Evolutionary conservation across 2,113 vertebrate species (phyloP), one percentile per base, ranked within the genome.

Genomic region (Gnathonemus echidnorhynchus): DNA sequence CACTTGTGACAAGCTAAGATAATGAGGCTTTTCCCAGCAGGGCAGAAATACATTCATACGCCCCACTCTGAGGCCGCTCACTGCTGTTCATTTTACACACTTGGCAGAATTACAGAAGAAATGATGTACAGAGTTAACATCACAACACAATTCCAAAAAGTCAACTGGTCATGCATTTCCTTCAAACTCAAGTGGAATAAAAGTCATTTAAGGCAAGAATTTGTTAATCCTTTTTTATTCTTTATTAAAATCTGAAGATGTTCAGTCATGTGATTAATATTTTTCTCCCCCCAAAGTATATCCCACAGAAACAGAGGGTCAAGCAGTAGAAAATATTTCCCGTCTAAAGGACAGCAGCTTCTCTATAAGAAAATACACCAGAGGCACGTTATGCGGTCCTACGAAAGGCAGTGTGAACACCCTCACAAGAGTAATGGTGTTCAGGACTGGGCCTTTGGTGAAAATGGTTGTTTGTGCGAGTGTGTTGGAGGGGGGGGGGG

Each of bases 361-460:
- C 84, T 11, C 45, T 62, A 90, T 1, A 49, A 77, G 53, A 42
- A 13, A 46, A 88, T 0, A 84, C 21, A 91, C 3, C 31, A 86
- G 88, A 92, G 92, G 92, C 91, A 92, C 92, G 50, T 50, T 85
- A 1, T 80, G 70, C 84, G 46, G 49, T 89, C 50, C 19, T 74
- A 87, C n/a, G 9, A 50, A 88, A 84, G 80, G 88, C 53, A 86
- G 9, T 9, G n/a, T 62, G 49, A 89, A 49, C 88, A 90, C 58
- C 17, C 86, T 87, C 7, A 53, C 86, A 53, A 17, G 15, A 53
- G 13, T 39, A 21, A 56, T 1, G 31, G 49, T 21, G 35, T 27
- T 56, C 48, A 39, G 50, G 50, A 56, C 48, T 19, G 45, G 27
- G 86, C 49, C n/a, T 53, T 52, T 39, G 13, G 3, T 53, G 50